Evolutionary conservation across 1,140 invertebrate genomes (phyloP), one percentile per base, ranked within the genome.

Genomic region (Drosophila pseudoobscura): DNA sequence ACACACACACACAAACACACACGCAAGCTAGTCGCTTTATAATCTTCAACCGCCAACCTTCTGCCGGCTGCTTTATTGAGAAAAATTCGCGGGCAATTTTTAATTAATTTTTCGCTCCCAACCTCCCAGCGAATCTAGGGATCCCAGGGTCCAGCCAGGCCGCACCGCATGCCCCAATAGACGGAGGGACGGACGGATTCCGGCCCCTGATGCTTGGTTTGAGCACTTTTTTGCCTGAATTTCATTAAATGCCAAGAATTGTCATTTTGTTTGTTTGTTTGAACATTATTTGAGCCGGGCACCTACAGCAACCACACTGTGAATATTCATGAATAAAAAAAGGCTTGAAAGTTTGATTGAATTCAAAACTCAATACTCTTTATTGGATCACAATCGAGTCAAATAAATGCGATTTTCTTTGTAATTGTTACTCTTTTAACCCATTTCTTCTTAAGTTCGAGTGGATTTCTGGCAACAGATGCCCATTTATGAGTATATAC

Each of bases 31-130:
- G 70, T 68, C 64, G 70, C 43, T 70, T 29, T 47, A 11, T 55
- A 26, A 44, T 49, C 7, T 26, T 47, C 41, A 45, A 52, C 61
- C 53, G 22, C 52, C 52, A 52, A 53, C 15, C 22, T 52, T 55
- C 70, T 60, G 31, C 39, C 52, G 75, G 41, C 53, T 56, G 17
- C 26, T 46, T 55, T 61, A 76, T 62, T 49, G 56, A 66, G 63
- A 46, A 74, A 68, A 68, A 52, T 68, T 45, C 66, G 52, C 57
- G 43, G 63, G 6, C 56, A 68, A 70, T 69, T 70, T 70, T 70
- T 70, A 69, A 70, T 70, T 70, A 70, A 70, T 53, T 69, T 69
- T 69, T 29, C 35, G 26, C 52, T 31, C 44, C 60, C 63, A 44
- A 44, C 31, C 41, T 43, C 20, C 52, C 63, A 41, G 17, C 43